Base-by-base conservation (phyloP, 2,888 invertebrate genomes). In the Leptopilina drosophilae region DNA sequence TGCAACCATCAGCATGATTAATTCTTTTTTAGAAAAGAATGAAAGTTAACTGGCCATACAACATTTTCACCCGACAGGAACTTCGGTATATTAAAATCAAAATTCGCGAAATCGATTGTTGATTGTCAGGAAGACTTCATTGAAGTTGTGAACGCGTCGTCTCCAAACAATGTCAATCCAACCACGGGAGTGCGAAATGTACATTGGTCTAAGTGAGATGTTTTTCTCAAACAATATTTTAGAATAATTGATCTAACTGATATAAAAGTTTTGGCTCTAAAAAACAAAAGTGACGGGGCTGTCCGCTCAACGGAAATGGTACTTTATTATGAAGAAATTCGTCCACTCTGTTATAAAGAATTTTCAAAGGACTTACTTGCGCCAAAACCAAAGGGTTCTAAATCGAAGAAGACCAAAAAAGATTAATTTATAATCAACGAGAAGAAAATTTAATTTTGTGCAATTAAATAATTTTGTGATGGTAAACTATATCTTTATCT, bases 301-400 rank as follows among this genome's bases (percentile, higher is more conserved):
- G 7, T n/a, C 56, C 14, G 56, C 56, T 2, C 56, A 59, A 59
- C n/a, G n/a, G 12, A 33, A 26, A 5, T 75, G 56, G 75, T 75
- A 75, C n/a, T 56, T 75, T n/a, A n/a, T n/a, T 75, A 75, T 56
- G 75, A 75, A 5, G 56, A 53, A 75, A 75, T 75, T n/a, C 75
- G 75, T 4, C 75, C 75, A 14, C 75, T 75, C 20, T 75, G 49
- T 14, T 15, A 33, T 15, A 75, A 75, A 33, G 75, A 75, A 12
- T 75, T 8, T 33, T 15, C 56, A 7, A 75, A 75, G 20, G 75
- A 75, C 20, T 49, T 75, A 15, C 1, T 75, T 56, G 56, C 75
- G 7, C 56, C 56, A 15, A 75, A 49, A 53, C 75, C 56, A 42
- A 59, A 7, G 14, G 26, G 2, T 75, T 20, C n/a, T 6, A 75